Evolutionary conservation across 1,140 invertebrate species (phyloP).

Genomic region (Nasonia giraulti): DNA sequence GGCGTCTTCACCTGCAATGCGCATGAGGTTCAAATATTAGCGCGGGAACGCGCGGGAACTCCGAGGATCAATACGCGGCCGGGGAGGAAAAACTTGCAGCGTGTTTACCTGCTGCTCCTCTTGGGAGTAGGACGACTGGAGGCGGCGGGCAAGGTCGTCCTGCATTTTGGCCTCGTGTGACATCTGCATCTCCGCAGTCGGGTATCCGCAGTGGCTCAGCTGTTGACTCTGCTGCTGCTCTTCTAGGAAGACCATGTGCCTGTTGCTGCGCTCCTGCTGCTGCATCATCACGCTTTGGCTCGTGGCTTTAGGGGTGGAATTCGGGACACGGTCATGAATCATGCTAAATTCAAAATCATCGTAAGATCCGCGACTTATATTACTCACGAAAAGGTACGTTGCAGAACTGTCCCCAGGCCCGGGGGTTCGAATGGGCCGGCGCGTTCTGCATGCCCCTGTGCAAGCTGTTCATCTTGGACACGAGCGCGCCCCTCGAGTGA

Average conservation of each 20-base stretch:
- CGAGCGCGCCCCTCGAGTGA: conserved; percentile 62
- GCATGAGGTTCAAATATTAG: neutral
- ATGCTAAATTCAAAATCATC: neutral
- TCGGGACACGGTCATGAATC: no score
- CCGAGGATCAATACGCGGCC: conserved; percentile 39
- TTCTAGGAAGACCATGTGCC: conserved; percentile 69
- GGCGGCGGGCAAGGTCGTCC: conserved; percentile 34
- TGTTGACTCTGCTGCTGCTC: conserved; percentile 61
- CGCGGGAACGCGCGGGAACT: neutral
- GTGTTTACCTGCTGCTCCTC: conserved; percentile 6
- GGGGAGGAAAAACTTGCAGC: neutral
- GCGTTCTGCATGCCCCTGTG: conserved; percentile 65
- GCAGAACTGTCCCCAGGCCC: conserved; percentile 70
- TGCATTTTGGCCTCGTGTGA: conserved; percentile 62
- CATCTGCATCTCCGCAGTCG: conserved; percentile 63
- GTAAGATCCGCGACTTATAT: no score
- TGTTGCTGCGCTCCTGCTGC: conserved; percentile 60
- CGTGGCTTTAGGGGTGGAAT: conserved; percentile 20
- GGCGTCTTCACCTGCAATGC: conserved; percentile 7
- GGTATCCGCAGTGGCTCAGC: conserved; percentile 61
- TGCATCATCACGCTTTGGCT: conserved; percentile 59
- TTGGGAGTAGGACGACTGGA: conserved; percentile 34
- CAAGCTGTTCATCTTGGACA: conserved; percentile 62
- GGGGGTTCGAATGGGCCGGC: conserved; percentile 57
- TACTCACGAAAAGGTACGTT: conserved; percentile 68